A percentile compares a stretch with the other conserved stretches of the same genome.
These are phyloP conservation scores for Neoniphon sammara DNA, from an alignment of 2,797 vertebrate species.

Conservation along the genomic window DNA sequence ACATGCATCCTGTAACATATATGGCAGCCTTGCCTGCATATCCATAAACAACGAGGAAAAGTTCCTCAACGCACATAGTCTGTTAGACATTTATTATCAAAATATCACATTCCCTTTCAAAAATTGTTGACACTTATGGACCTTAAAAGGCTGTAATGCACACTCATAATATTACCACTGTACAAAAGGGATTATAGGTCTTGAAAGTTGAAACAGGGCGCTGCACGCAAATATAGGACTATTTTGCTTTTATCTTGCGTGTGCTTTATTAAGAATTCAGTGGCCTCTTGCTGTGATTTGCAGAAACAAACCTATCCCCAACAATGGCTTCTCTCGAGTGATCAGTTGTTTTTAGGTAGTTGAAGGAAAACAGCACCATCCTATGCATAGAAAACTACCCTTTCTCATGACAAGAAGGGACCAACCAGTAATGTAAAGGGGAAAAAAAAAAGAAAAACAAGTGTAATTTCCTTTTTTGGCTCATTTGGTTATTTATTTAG, in stretches of 20 bases:
- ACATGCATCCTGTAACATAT: conserved; percentile 17
- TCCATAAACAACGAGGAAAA: conserved; percentile 37
- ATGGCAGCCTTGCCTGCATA: conserved; percentile 31
- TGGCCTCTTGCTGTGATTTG: conserved; percentile 37
- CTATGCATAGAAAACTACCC: conserved; percentile 28
- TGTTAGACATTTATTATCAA: conserved; percentile 48
- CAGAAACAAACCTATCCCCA: conserved; percentile 48
- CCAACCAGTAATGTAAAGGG: no score
- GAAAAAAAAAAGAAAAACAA: conserved; percentile 21
- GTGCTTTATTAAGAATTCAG: conserved; percentile 53
- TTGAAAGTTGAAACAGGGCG: conserved; percentile 23
- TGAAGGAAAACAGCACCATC: conserved; percentile 6
- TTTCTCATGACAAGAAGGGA: conserved; percentile 18
- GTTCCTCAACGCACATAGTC: conserved; percentile 24
- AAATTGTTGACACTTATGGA: conserved; percentile 33
- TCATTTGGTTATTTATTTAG: neutral
- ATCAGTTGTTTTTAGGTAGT: neutral
- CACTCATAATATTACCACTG: conserved; percentile 54
- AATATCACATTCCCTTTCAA: conserved; percentile 50
- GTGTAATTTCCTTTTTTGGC: conserved; percentile 14
- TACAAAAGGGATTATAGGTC: neutral
- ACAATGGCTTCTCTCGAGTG: conserved; percentile 50
- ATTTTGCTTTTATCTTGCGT: conserved; percentile 23
- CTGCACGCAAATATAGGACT: conserved; percentile 36
- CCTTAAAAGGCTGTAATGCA: conserved; percentile 58